These are phyloP conservation scores for Fulica atra DNA, from an alignment of 2,113 vertebrate species.

Conservation along the genomic window DNA sequence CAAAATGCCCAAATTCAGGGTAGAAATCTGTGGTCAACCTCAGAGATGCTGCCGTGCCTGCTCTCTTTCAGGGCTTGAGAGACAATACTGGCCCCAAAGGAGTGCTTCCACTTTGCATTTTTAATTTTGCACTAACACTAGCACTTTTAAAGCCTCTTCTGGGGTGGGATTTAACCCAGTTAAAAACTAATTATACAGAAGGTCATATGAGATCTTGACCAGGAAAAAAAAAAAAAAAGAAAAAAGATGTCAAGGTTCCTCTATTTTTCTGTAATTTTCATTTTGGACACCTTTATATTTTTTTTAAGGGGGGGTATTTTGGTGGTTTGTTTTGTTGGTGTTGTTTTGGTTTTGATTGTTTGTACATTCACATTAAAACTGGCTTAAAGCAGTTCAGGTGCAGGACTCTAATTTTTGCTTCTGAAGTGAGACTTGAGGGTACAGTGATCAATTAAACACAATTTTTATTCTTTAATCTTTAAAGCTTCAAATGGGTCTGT, in stretches of 20 bases:
- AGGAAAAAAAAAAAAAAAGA: neutral
- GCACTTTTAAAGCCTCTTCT: neutral
- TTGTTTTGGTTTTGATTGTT: too few relatives aligned
- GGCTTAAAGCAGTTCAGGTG: neutral
- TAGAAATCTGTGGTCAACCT: neutral
- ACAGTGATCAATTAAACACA: neutral
- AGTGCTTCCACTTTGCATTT: neutral
- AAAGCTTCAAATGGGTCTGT: neutral
- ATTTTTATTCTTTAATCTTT: neutral
- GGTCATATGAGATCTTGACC: neutral
- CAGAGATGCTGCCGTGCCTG: neutral
- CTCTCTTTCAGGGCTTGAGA: neutral
- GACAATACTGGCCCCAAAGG: neutral
- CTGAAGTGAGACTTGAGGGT: neutral
- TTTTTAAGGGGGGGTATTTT: neutral
- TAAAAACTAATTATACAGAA: neutral
- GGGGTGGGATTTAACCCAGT: neutral
- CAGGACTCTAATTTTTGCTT: neutral
- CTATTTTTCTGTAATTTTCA: too few relatives aligned
- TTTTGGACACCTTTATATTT: too few relatives aligned
- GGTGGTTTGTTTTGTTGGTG: too few relatives aligned
- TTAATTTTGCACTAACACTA: neutral
- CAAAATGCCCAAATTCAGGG: neutral
- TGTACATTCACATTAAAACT: neutral
- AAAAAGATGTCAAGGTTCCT: rapidly evolving